A percentile compares a stretch with the other conserved stretches of the same genome.
These are phyloP conservation scores for Drosophila neonasuta DNA, from an alignment of 2,888 invertebrate genomes.

Conservation along the genomic window DNA sequence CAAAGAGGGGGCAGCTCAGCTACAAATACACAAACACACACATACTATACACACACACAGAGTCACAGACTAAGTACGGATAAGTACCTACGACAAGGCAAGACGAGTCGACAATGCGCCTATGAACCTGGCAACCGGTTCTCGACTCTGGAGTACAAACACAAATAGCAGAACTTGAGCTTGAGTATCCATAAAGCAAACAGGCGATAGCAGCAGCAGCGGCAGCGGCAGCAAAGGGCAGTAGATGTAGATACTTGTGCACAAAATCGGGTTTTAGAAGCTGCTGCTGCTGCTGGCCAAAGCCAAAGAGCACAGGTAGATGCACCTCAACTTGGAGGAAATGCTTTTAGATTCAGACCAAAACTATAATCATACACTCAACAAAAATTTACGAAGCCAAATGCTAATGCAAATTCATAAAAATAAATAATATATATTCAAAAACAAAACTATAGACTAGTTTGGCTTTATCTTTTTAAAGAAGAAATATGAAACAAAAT, in stretches of 20 bases:
- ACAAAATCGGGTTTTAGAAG: conserved; percentile 58
- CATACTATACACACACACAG: not conserved
- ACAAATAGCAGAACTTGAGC: conserved; percentile 65
- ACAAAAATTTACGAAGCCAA: not conserved
- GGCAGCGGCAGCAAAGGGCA: conserved; percentile 47
- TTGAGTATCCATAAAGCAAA: conserved; percentile 71
- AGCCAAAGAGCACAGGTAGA: conserved; percentile 46
- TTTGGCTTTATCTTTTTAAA: no score
- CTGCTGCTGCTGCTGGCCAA: conserved; percentile 38
- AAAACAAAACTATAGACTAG: no score
- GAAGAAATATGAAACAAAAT: no score
- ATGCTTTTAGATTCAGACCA: conserved; percentile 43
- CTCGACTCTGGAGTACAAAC: conserved; percentile 49
- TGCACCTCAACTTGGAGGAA: conserved; percentile 58
- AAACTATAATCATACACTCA: conserved; percentile 42
- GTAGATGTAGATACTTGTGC: conserved; percentile 40
- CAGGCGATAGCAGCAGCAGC: conserved; percentile 44
- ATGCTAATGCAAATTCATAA: not conserved
- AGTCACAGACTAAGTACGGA: conserved; percentile 43
- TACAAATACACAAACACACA: conserved; percentile 20
- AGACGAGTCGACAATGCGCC: conserved; percentile 63
- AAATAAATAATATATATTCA: no score
- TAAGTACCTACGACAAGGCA: conserved; percentile 56
- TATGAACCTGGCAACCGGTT: conserved; percentile 74
- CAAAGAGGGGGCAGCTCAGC: conserved; percentile 19